These are phyloP conservation scores for Hipposideros larvatus DNA, from an alignment of 2,797 vertebrate genomes.

Conservation along the genomic window DNA sequence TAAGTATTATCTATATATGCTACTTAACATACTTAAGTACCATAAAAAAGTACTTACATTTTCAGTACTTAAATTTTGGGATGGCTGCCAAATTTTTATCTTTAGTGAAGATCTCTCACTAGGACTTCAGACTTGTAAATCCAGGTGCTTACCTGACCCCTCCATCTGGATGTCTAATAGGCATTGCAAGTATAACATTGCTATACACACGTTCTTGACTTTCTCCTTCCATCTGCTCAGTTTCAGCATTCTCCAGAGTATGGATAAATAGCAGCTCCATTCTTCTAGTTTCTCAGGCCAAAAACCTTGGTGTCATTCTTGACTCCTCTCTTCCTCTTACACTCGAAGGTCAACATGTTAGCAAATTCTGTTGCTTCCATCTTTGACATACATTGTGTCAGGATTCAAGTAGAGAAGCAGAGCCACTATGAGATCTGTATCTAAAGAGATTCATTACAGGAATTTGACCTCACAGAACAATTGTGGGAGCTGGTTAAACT, in stretches of 20 bases:
- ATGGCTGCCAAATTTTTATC: not conserved
- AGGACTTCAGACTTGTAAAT: not conserved
- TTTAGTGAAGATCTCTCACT: not conserved
- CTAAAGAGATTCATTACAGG: not conserved
- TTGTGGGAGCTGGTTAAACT: not conserved
- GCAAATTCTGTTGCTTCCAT: not conserved
- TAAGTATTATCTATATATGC: not conserved
- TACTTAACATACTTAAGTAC: not conserved
- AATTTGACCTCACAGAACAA: not conserved
- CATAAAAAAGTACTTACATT: not conserved
- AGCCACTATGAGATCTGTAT: not conserved
- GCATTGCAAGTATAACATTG: not conserved
- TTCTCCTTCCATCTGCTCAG: not conserved
- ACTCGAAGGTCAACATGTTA: not conserved
- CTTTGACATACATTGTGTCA: not conserved
- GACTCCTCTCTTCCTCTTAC: not conserved
- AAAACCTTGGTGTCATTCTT: not conserved
- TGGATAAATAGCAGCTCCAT: not conserved
- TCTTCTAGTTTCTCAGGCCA: not conserved
- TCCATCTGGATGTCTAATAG: not conserved
- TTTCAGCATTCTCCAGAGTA: not conserved
- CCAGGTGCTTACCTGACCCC: not conserved
- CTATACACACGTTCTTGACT: not conserved
- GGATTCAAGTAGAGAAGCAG: not conserved
- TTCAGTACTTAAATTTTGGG: not conserved